A percentile compares a stretch with the other conserved stretches of the same genome.
Evolutionary conservation across 2,113 vertebrate genomes (phyloP).

Genomic region (Pica pica): DNA sequence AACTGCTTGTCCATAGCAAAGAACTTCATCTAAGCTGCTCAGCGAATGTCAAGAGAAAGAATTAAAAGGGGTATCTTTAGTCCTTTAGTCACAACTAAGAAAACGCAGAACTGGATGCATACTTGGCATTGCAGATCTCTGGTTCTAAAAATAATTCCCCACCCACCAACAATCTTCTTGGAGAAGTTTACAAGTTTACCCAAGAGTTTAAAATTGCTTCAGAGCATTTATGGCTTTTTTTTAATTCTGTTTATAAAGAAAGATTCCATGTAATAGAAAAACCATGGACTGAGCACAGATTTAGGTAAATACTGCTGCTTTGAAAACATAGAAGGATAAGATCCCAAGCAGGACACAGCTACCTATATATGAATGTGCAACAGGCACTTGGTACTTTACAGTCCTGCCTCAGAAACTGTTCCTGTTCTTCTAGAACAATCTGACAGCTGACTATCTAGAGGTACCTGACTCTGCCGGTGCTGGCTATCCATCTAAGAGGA

Average conservation of each 20-base stretch:
- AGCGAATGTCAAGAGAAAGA: background rate
- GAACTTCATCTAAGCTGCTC: background rate
- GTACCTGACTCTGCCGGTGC: background rate
- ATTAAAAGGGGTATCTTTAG: background rate
- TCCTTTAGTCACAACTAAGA: background rate
- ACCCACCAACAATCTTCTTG: background rate
- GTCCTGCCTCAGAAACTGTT: background rate
- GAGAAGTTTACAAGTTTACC: background rate
- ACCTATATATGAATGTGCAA: rapidly evolving
- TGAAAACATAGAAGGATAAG: background rate
- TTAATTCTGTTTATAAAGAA: background rate
- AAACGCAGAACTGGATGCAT: background rate
- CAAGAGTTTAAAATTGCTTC: background rate
- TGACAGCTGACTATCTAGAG: background rate
- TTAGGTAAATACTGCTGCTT: background rate
- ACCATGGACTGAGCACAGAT: background rate
- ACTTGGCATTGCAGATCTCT: background rate
- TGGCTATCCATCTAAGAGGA: background rate
- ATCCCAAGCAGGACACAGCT: background rate
- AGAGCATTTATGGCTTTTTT: background rate
- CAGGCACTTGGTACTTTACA: background rate
- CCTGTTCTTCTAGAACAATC: background rate
- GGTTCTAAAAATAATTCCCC: background rate
- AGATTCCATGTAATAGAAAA: background rate
- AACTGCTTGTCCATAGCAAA: background rate